These are phyloP conservation scores for Pongo abelii DNA, from an alignment of 2,113 vertebrate species.

Conservation along the genomic window DNA sequence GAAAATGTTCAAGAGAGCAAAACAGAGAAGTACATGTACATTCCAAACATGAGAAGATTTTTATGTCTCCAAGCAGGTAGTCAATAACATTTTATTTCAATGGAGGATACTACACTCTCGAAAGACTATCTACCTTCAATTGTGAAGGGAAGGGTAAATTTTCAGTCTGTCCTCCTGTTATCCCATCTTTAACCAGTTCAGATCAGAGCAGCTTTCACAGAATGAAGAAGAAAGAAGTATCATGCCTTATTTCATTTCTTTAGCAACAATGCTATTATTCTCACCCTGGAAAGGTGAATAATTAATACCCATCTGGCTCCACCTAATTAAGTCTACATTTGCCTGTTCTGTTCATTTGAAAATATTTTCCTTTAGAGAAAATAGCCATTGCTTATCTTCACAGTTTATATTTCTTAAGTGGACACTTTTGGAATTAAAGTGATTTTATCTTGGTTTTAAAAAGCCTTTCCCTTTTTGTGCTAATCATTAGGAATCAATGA, in stretches of 20 bases:
- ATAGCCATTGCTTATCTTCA: constrained; percentile 47
- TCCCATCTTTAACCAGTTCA: not conserved
- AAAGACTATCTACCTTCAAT: not conserved
- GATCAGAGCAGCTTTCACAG: not conserved
- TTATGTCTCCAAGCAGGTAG: constrained; percentile 37
- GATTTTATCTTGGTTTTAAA: constrained; percentile 63
- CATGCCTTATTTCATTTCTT: constrained; percentile 34
- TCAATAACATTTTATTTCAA: constrained; percentile 5
- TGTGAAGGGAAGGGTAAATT: not conserved
- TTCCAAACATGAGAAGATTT: not conserved
- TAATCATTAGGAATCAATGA: constrained; percentile 42
- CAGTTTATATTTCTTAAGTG: constrained; percentile 63
- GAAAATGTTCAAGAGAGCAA: not conserved
- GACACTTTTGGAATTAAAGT: constrained; percentile 60
- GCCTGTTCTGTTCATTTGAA: constrained; percentile 55
- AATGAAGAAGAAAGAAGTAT: constrained; percentile 40
- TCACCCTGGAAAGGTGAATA: constrained; percentile 49
- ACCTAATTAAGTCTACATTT: constrained; percentile 57
- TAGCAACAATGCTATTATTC: not conserved
- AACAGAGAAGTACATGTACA: not conserved
- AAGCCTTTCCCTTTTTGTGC: not conserved
- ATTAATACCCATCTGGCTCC: constrained; percentile 50
- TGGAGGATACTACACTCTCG: constrained; percentile 44
- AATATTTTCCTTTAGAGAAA: constrained; percentile 48
- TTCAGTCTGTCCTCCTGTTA: not conserved